phyloP scores from a whole-genome alignment of 1,140 invertebrate species.

The Lepidurus arcticus region DNA sequence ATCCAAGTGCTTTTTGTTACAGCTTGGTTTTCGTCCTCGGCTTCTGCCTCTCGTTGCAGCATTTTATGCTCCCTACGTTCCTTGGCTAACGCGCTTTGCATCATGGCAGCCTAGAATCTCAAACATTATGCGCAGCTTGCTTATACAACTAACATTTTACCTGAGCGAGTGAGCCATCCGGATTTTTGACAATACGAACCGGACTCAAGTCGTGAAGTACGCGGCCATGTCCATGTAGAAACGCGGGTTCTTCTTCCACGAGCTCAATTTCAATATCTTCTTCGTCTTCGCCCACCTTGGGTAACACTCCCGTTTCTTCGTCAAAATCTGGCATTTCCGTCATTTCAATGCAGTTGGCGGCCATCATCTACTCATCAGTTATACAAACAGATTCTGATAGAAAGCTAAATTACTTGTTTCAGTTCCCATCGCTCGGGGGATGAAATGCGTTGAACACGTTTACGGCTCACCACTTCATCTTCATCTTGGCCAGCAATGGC shows the following conservation, averaged over 20 bases:
- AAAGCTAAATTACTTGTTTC: constrained; percentile 46
- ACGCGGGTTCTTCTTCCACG: constrained; percentile 96
- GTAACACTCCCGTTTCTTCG: constrained; percentile 77
- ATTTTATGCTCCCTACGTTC: constrained; percentile 91
- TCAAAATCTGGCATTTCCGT: constrained; percentile 88
- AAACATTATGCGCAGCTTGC: neutral
- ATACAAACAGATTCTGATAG: neutral
- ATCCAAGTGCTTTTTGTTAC: constrained; percentile 75
- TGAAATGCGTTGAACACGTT: constrained; percentile 83
- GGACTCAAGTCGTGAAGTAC: constrained; percentile 89
- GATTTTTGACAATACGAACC: constrained; percentile 96
- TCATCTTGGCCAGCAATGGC: constrained; percentile 57
- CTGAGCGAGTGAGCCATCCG: constrained; percentile 93
- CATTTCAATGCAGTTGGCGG: constrained; percentile 75
- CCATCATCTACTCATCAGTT: constrained; percentile 59
- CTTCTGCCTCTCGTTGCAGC: constrained; percentile 83
- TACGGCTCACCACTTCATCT: constrained; percentile 68
- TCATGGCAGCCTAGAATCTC: constrained; percentile 78
- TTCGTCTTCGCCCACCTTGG: constrained; percentile 84
- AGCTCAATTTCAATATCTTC: constrained; percentile 99
- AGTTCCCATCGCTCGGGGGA: constrained; percentile 82
- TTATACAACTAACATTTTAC: neutral
- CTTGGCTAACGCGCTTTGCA: constrained; percentile 96
- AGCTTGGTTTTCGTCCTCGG: constrained; percentile 49
- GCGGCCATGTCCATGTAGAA: constrained; percentile 82